Evolutionary conservation across 2,113 vertebrate genomes (phyloP).

Genomic region (Carassius gibelio): DNA sequence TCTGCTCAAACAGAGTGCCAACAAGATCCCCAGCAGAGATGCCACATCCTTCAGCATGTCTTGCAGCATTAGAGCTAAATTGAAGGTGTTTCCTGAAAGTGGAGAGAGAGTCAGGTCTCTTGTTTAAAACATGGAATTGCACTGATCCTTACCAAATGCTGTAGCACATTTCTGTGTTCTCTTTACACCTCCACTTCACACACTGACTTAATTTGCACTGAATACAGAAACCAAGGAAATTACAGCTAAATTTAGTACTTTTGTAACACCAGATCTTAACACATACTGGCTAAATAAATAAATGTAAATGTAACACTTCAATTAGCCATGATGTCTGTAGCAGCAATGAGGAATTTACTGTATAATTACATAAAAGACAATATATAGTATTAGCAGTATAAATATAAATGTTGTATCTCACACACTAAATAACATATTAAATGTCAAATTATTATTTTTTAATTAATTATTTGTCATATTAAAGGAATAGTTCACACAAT

Average conservation of each 20-base stretch:
- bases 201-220: conserved; percentile 47
- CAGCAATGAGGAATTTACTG: background rate
- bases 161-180: conserved; percentile 50
- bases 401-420: no score
- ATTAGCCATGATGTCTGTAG: background rate
- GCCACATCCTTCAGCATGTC: background rate
- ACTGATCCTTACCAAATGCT: conserved; percentile 41
- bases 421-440: no score
- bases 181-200: conserved; percentile 44
- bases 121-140: conserved; percentile 1
- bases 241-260: conserved; percentile 35
- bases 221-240: conserved; percentile 49
- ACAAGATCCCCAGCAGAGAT: conserved; percentile 13
- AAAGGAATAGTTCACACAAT: no score
- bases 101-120: conserved; percentile 39
- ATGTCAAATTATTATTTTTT: no score
- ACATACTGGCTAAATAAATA: no score
- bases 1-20: conserved; percentile 5
- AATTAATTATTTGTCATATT: no score
- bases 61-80: background rate
- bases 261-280: background rate
- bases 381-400: background rate
- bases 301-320: background rate
- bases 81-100: conserved; percentile 32
- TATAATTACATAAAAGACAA: background rate